Percentiles rank a stretch among this genome's conserved stretches.
Evolutionary conservation across 2,797 vertebrate genomes (phyloP).

Genomic region (Margarornis squamiger): DNA sequence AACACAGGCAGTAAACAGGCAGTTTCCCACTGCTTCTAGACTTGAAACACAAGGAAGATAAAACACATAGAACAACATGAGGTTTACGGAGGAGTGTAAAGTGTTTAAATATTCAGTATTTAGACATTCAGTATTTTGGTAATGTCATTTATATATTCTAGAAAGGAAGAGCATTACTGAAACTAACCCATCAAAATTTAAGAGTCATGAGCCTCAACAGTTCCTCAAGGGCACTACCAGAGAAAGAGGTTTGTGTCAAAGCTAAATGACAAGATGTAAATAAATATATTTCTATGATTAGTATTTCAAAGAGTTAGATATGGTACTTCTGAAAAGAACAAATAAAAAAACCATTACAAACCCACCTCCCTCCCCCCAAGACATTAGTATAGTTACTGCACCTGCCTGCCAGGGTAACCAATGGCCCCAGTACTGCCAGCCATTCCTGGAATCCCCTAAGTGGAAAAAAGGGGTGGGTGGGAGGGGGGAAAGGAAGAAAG

Average conservation of each 20-base stretch:
- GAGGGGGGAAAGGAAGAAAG: neutral
- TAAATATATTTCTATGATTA: neutral
- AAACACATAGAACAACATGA: neutral
- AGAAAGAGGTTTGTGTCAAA: neutral
- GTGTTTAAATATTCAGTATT: neutral
- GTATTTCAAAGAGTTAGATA: neutral
- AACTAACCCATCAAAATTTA: neutral
- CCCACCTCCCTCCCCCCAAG: neutral
- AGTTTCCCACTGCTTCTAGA: neutral
- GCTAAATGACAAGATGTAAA: neutral
- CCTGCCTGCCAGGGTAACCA: slow-evolving; percentile 99
- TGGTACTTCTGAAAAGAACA: neutral
- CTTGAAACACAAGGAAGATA: neutral
- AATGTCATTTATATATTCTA: neutral
- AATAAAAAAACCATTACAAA: no score
- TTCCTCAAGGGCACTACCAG: neutral
- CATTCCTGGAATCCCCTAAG: slow-evolving; percentile 88
- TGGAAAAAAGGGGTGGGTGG: neutral
- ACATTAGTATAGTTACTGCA: slow-evolving; percentile 89
- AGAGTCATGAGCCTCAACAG: neutral
- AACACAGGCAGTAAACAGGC: neutral
- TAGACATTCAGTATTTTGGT: neutral
- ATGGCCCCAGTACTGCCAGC: slow-evolving; percentile 83
- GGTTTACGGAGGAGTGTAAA: neutral
- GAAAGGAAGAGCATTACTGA: neutral